Conservation (phyloP, 2,888 invertebrate species). For the Elegia similella region DNA sequence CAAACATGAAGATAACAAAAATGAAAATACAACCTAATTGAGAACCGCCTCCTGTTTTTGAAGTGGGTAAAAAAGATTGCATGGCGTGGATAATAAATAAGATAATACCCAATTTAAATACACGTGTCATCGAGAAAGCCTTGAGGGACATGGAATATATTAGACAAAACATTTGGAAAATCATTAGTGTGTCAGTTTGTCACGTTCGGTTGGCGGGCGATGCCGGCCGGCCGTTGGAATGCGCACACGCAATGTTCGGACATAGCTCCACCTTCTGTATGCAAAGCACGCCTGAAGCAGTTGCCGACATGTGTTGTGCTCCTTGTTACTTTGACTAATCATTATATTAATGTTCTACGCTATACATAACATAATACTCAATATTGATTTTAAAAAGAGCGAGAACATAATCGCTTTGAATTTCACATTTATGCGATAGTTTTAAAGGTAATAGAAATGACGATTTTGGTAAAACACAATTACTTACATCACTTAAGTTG, state of each 20-base stretch:
- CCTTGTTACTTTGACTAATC: constrained; percentile 63
- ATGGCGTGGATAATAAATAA: too few species aligned
- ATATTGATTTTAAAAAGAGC: too few species aligned
- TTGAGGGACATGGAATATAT: constrained; percentile 33
- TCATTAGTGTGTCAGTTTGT: constrained; percentile 33
- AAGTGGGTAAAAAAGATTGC: too few species aligned
- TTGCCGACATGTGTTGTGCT: constrained; percentile 64
- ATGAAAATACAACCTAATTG: too few species aligned
- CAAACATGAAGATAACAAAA: too few species aligned
- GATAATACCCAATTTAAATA: neutral
- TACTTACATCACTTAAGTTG: too few species aligned
- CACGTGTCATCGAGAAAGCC: constrained; percentile 22
- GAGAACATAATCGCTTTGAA: too few species aligned
- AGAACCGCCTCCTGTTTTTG: too few species aligned
- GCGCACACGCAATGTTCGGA: constrained; percentile 60
- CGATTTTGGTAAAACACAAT: too few species aligned
- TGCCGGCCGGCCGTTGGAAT: constrained; percentile 51
- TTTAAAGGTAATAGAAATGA: too few species aligned
- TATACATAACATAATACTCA: constrained; percentile 32
- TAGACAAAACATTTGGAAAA: constrained; percentile 28
- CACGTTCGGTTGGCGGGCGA: constrained; percentile 36
- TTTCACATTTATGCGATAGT: too few species aligned
- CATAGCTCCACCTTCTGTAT: constrained; percentile 60
- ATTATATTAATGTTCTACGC: constrained; percentile 50
- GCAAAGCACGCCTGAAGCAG: constrained; percentile 55